Evolutionary conservation across 2,888 invertebrate genomes (phyloP).

Genomic region (Palloptera scutellata): DNA sequence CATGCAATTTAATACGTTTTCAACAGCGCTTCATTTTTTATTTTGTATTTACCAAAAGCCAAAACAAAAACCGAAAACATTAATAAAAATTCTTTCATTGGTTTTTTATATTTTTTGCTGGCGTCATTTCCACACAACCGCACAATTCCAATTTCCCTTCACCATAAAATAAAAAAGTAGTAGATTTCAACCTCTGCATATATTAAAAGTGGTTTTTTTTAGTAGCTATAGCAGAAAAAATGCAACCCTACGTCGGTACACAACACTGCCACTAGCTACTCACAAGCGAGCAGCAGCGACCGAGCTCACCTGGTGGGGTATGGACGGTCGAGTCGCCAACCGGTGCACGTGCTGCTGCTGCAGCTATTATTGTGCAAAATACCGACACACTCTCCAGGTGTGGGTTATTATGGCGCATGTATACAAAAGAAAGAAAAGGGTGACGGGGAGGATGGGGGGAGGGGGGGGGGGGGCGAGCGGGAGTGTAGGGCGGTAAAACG

Average conservation of each 20-base stretch:
- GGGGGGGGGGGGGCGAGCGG: not conserved
- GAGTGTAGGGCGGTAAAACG: not conserved
- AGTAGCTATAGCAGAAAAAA: not conserved
- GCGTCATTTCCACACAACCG: not conserved
- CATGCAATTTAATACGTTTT: not conserved
- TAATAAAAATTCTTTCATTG: constrained; percentile 1
- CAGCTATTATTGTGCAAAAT: not conserved
- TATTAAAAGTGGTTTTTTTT: not conserved
- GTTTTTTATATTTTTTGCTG: not conserved
- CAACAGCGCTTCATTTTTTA: not conserved
- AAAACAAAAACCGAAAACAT: not conserved
- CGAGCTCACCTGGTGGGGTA: not conserved
- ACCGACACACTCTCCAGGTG: not conserved
- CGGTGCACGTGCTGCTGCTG: not conserved
- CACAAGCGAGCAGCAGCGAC: not conserved
- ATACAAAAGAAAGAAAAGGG: no score
- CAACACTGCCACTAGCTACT: not conserved
- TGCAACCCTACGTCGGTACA: no score
- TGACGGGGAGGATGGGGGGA: no score
- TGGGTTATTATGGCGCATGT: not conserved
- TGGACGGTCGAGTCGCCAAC: not conserved
- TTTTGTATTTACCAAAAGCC: not conserved
- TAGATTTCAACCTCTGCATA: constrained; percentile 2
- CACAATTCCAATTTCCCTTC: constrained; percentile 5
- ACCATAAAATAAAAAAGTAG: not conserved